Percentiles rank a stretch among this genome's conserved stretches.
phyloP scores from a whole-genome alignment of 2,888 invertebrate species.

The Andrena chrysosceles region DNA sequence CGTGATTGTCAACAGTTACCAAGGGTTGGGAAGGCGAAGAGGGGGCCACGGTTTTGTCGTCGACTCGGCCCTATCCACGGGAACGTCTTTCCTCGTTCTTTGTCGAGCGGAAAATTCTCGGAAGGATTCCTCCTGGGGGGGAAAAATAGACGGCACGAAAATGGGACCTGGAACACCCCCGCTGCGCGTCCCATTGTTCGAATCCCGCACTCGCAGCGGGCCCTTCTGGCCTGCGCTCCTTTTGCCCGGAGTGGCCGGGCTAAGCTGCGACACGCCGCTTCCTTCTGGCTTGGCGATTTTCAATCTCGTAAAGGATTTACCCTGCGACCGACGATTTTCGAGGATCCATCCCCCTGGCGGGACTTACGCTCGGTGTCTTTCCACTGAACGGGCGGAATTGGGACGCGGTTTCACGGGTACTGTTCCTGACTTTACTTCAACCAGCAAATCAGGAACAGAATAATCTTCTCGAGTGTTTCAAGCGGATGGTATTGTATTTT shows the following conservation, averaged over 20 bases:
- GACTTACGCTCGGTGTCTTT: not conserved
- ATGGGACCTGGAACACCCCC: constrained; percentile 64
- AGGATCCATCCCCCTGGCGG: no score
- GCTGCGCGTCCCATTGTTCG: constrained; percentile 76
- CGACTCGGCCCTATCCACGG: constrained; percentile 52
- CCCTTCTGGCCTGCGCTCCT: constrained; percentile 39
- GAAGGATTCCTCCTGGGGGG: constrained; percentile 77
- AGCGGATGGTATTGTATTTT: no score
- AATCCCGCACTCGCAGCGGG: constrained; percentile 69
- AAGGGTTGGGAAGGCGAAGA: constrained; percentile 25
- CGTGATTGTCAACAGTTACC: constrained; percentile 62
- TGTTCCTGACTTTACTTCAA: constrained; percentile 26
- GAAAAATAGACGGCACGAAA: constrained; percentile 64
- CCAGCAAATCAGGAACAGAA: no score
- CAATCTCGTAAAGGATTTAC: constrained; percentile 62
- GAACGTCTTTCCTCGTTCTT: constrained; percentile 46
- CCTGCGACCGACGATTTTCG: not conserved
- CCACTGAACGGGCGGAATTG: not conserved
- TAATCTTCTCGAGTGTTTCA: no score
- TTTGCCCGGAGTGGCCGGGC: constrained; percentile 20
- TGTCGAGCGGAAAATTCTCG: constrained; percentile 79
- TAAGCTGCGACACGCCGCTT: constrained; percentile 44
- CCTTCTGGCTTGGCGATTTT: constrained; percentile 34
- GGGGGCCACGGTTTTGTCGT: constrained; percentile 39
- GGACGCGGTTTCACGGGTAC: not conserved